Base-by-base conservation (phyloP, 1,140 invertebrate species). In the Muscidifurax raptorellus region DNA sequence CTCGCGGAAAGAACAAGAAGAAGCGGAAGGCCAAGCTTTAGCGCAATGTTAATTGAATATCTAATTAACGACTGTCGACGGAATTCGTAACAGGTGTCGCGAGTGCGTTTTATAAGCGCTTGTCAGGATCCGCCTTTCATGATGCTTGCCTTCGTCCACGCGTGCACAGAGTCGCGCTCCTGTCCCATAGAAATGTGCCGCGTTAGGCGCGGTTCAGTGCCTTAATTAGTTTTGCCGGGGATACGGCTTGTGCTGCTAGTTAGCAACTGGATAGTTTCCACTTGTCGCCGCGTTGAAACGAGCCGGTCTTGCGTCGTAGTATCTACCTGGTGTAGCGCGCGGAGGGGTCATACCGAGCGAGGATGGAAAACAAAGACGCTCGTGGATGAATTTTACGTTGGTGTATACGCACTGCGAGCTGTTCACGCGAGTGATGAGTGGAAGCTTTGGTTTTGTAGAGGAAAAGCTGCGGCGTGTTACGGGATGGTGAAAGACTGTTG, bases 201-300 rank as follows among this genome's bases (percentile, higher is more conserved):
- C 83, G 85, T 87, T 89, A 88, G 88, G 88, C 88, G 86, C 87
- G 87, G 86, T 89, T 89, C 87, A 86, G 86, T 88, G 86, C 88
- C 86, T 89, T 89, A 91, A 91, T 90, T 91, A 91, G 88, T 89
- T 88, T 90, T 89, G 86, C 25, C 27, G 27, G 47, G n/a, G 5
- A 25, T 59, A 72, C 88, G 88, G 86, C 88, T 87, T 86, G 85
- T 86, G 88, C 87, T 86, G 86, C 86, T 88, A 89, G 88, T 88
- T 90, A 87, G 86, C 89, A 89, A 90, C 87, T 87, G 85, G 86
- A 88, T 90, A 89, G 87, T 89, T 89, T 89, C 86, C 86, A 87
- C 87, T 90, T 88, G 85, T 88, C 79, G 80, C 66, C 25, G 66
- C 66, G 69, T 69, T 69, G 27, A 69, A 30, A 69, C 12, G 30